These are phyloP conservation scores for Sciurus vulgaris DNA, from an alignment of 2,797 vertebrate species.

Conservation along the genomic window DNA sequence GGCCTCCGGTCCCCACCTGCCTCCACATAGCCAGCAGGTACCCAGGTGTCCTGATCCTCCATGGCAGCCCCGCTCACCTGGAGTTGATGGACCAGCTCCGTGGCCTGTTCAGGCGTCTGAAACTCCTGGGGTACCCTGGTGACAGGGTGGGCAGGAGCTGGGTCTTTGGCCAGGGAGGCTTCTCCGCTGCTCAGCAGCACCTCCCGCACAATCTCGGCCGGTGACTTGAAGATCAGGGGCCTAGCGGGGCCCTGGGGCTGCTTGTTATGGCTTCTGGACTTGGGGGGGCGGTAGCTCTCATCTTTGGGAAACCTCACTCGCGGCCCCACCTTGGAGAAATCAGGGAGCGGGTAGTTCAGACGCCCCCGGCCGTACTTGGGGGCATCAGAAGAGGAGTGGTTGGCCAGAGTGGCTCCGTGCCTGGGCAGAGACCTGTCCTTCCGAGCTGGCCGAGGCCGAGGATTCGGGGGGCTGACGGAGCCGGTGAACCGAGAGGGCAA, in stretches of 20 bases:
- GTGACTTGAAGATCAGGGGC: constrained; percentile 92
- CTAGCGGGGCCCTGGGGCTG: constrained; percentile 29
- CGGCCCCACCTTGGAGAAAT: constrained; percentile 95
- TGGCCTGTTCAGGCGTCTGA: constrained; percentile 91
- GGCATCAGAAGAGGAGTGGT: constrained; percentile 7
- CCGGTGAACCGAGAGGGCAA: constrained; percentile 59
- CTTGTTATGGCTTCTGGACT: constrained; percentile 82
- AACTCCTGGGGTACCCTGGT: constrained; percentile 90
- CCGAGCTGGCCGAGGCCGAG: not conserved
- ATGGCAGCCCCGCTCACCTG: constrained; percentile 89
- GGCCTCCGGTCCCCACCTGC: no score
- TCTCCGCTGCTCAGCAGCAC: constrained; percentile 90
- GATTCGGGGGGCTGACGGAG: constrained; percentile 68
- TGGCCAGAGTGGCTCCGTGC: constrained; percentile 15
- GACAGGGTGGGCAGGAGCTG: not conserved
- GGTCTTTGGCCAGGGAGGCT: not conserved
- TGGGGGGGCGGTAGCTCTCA: constrained; percentile 92
- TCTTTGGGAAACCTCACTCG: constrained; percentile 91
- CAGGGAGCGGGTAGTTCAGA: constrained; percentile 91
- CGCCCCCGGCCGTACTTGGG: constrained; percentile 89
- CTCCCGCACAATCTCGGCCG: constrained; percentile 94
- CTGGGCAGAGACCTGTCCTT: not conserved
- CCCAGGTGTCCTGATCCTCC: fast-evolving
- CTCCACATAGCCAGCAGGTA: not conserved
- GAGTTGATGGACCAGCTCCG: constrained; percentile 93